Evolutionary conservation across 2,797 vertebrate genomes (phyloP).

Genomic region (Gadopsis marmoratus): DNA sequence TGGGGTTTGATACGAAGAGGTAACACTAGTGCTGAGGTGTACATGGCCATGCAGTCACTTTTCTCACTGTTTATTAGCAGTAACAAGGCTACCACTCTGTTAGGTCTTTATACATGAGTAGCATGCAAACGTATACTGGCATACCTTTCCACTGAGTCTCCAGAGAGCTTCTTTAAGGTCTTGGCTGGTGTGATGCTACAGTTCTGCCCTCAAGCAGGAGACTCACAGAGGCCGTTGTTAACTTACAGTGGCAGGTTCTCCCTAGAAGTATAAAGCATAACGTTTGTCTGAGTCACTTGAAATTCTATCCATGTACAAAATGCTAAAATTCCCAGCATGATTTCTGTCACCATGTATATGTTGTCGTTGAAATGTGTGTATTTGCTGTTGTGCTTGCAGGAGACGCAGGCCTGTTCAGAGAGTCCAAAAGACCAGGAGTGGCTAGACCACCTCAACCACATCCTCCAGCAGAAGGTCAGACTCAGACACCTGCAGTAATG

Average conservation of each 20-base stretch:
- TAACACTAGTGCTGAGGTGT: conserved; percentile 66
- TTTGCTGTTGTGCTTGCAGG: conserved; percentile 76
- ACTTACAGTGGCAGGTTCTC: conserved; percentile 39
- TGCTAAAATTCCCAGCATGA: background rate
- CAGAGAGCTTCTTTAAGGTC: conserved; percentile 70
- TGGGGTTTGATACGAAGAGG: conserved; percentile 63
- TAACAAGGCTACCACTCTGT: conserved; percentile 72
- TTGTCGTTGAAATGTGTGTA: conserved; percentile 18
- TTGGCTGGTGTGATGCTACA: conserved; percentile 56
- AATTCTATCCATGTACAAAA: background rate
- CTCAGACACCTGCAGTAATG: conserved; percentile 18
- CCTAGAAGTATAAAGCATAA: conserved; percentile 19
- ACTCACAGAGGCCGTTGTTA: conserved; percentile 40
- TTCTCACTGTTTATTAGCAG: conserved; percentile 73
- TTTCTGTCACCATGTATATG: background rate
- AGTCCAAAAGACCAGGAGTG: conserved; percentile 87
- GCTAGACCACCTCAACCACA: conserved; percentile 87
- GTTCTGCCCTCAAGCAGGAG: conserved; percentile 61
- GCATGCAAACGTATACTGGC: conserved; percentile 67
- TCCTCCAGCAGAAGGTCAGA: conserved; percentile 91
- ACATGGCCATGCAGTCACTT: conserved; percentile 46
- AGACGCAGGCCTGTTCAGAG: conserved; percentile 73
- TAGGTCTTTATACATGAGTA: conserved; percentile 68
- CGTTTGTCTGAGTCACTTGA: conserved; percentile 15
- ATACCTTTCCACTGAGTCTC: conserved; percentile 62